These are phyloP conservation scores for Torymus texanus DNA, from an alignment of 2,888 invertebrate genomes.

Conservation along the genomic window DNA sequence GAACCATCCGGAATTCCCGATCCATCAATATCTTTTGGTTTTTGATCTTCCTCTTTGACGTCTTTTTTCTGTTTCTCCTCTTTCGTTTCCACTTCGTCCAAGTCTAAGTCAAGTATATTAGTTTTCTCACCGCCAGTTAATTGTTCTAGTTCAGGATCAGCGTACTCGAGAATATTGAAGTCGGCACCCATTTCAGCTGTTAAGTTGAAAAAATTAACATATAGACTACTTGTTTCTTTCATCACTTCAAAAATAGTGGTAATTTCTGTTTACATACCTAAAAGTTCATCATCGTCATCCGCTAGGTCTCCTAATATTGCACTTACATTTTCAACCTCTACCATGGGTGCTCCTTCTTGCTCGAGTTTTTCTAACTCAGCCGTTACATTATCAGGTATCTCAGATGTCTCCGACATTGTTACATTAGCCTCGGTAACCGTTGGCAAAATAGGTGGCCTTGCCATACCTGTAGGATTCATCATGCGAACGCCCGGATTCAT, in stretches of 20 bases:
- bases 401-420: slow-evolving; percentile 75
- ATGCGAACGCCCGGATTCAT: slow-evolving; percentile 69
- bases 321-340: slow-evolving; percentile 82
- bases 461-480: slow-evolving; percentile 65
- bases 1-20: slow-evolving; percentile 61
- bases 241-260: background rate
- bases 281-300: slow-evolving; percentile 90
- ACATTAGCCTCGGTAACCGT: slow-evolving; percentile 66
- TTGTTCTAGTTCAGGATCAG: slow-evolving; percentile 93
- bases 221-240: slow-evolving; percentile 18
- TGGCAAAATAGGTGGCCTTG: slow-evolving; percentile 68
- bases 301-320: slow-evolving; percentile 88
- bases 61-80: slow-evolving; percentile 78
- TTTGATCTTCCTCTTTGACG: slow-evolving; percentile 68
- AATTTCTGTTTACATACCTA: slow-evolving; percentile 75
- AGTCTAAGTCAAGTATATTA: slow-evolving; percentile 90
- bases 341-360: slow-evolving; percentile 80
- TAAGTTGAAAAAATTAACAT: slow-evolving; percentile 53
- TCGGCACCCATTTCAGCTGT: slow-evolving; percentile 93
- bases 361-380: slow-evolving; percentile 83
- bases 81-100: slow-evolving; percentile 83
- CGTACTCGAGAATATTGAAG: slow-evolving; percentile 96
- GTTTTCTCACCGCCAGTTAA: slow-evolving; percentile 87
- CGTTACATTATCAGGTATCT: slow-evolving; percentile 82
- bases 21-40: slow-evolving; percentile 62